Evolutionary conservation across 2,113 vertebrate genomes (phyloP), one percentile per base, ranked within the genome.

Genomic region (Noctilio leporinus): DNA sequence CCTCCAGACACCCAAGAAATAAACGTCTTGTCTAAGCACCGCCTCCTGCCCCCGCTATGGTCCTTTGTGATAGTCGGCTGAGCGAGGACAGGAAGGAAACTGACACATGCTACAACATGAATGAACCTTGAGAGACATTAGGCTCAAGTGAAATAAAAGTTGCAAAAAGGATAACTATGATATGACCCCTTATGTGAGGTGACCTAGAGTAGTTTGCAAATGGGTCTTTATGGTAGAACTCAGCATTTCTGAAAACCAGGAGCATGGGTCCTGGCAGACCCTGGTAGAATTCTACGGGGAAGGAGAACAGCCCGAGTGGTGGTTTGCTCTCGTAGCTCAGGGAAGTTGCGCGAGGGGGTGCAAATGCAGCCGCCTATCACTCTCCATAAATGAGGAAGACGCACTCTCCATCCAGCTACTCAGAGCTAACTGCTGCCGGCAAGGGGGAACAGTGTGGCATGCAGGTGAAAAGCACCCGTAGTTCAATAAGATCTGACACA

Each of bases 251-350:
- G 24, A 73, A 86, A 53, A 53, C 19, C 53, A 38, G 40, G 38
- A 22, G 15, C 7, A 4, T 30, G 7, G 5, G 20, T n/a, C n/a
- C n/a, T n/a, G n/a, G n/a, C n/a, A n/a, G n/a, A n/a, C 7, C 2
- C 59, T 43, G 28, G 33, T 67, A 12, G 70, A 57, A 10, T n/a
- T 24, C 40, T 22, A 2, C 40, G 35, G 62, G 40, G 9, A 35
- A 24, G 26, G 28, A 26, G 40, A 7, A 11, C 3, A 9, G n/a
- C 4, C 3, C 7, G 53, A 35, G 16, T 35, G 20, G 57, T 22
- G 4, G 0, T 67, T 12, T 51, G 51, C 40, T 38, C 43, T 45
- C 10, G 28, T 16, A 2, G 24, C 75, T 55, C 11, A 59, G 26
- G 67, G 33, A 28, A 0, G 33, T 26, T 6, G 75, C 26, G 38